These are phyloP conservation scores for Drosophila mojavensis DNA, from an alignment of 1,140 invertebrate species.

Conservation along the genomic window DNA sequence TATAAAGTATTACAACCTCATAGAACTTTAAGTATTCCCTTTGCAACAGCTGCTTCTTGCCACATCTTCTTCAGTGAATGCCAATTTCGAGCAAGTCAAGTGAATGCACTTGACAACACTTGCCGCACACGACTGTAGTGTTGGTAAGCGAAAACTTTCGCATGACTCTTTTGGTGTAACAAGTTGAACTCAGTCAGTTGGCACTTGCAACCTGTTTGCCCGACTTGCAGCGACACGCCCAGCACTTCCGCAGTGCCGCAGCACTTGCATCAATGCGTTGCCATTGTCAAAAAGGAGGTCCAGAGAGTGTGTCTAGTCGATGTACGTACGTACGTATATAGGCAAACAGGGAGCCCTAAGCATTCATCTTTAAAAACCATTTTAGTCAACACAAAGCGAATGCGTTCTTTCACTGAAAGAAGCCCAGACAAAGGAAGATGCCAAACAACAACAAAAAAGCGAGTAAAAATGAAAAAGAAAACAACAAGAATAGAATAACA, in stretches of 20 bases:
- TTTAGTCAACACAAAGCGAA: constrained; percentile 74
- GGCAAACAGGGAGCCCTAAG: constrained; percentile 58
- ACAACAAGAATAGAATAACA: constrained; percentile 44
- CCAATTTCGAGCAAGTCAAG: constrained; percentile 25
- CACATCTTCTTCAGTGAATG: constrained; percentile 6
- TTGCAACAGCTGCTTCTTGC: too few species aligned
- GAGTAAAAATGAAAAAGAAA: neutral
- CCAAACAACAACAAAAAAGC: constrained; percentile 13
- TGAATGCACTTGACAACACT: constrained; percentile 39
- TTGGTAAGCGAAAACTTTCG: constrained; percentile 38
- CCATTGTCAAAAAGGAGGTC: constrained; percentile 31
- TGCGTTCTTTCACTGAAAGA: constrained; percentile 43
- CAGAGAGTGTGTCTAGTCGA: too few species aligned
- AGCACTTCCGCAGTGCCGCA: constrained; percentile 34
- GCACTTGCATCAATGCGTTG: constrained; percentile 46
- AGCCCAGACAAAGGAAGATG: neutral
- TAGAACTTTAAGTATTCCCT: too few species aligned
- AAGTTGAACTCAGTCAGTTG: constrained; percentile 32
- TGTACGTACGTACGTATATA: neutral
- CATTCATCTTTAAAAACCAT: constrained; percentile 77
- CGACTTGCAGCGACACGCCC: constrained; percentile 9
- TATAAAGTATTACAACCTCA: too few species aligned
- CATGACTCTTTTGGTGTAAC: constrained; percentile 43
- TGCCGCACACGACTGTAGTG: constrained; percentile 9
- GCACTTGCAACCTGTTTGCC: constrained; percentile 42